Percentiles rank a stretch among this genome's conserved stretches.
Conservation (phyloP, 2,113 vertebrate genomes). For the Sapajus apella region DNA sequence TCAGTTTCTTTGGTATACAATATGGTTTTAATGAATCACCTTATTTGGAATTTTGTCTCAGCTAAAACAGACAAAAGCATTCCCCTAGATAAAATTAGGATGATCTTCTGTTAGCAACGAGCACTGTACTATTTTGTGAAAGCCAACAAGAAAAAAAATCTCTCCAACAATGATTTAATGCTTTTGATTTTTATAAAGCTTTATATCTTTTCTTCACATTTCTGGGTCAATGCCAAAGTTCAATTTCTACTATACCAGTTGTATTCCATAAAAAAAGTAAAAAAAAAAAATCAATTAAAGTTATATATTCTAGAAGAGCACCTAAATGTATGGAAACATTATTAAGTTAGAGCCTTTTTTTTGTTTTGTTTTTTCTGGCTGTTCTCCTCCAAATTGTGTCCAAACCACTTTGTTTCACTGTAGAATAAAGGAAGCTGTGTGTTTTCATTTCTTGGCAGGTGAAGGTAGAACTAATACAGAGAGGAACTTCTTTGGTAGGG, state of each 20-base stretch:
- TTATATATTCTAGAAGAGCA: conserved; percentile 68
- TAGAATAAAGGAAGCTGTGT: conserved; percentile 69
- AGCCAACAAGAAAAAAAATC: background rate
- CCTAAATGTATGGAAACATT: conserved; percentile 72
- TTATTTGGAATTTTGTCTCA: conserved; percentile 60
- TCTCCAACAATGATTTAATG: conserved; percentile 41
- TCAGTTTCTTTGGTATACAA: conserved; percentile 52
- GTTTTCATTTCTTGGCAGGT: conserved; percentile 75
- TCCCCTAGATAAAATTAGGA: conserved; percentile 35
- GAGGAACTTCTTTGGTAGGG: conserved; percentile 61
- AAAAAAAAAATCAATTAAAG: conserved; percentile 76
- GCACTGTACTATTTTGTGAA: background rate
- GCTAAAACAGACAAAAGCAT: conserved; percentile 51
- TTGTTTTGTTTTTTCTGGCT: conserved; percentile 72
- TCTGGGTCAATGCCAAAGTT: conserved; percentile 57
- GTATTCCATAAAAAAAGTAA: conserved; percentile 55
- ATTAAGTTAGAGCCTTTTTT: conserved; percentile 72
- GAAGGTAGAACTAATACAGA: conserved; percentile 65
- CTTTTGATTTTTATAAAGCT: conserved; percentile 61
- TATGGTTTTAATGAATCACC: conserved; percentile 69
- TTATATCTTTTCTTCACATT: conserved; percentile 49
- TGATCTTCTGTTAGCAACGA: conserved; percentile 67
- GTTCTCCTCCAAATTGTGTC: conserved; percentile 58
- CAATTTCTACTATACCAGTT: conserved; percentile 54
- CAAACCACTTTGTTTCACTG: conserved; percentile 74